Conservation (phyloP, 2,797 vertebrate species). For the Craterocephalus amniculus region DNA sequence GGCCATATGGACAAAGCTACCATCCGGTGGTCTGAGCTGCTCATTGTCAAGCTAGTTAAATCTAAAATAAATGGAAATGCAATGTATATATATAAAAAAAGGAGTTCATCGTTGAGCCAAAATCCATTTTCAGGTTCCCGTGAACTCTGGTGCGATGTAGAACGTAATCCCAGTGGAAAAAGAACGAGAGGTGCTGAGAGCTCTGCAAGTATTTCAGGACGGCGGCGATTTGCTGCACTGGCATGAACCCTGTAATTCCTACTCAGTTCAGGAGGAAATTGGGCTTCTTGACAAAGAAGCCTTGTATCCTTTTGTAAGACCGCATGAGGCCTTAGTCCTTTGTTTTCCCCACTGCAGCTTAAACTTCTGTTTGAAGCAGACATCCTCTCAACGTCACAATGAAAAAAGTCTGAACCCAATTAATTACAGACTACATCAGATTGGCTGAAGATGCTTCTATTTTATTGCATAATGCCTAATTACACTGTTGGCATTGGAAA, state of each 20-base stretch:
- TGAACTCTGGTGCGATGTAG: not conserved
- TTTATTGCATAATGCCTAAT: slow-evolving; percentile 26
- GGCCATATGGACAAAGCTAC: not conserved
- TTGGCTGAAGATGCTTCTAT: slow-evolving; percentile 33
- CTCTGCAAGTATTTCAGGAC: slow-evolving; percentile 39
- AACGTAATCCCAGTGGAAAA: slow-evolving; percentile 5
- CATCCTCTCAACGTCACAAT: slow-evolving; percentile 49
- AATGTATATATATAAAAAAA: not conserved
- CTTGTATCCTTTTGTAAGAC: slow-evolving; percentile 63
- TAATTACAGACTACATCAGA: slow-evolving; percentile 56
- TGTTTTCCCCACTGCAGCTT: slow-evolving; percentile 55
- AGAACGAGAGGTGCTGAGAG: slow-evolving; percentile 1
- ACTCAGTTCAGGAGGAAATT: slow-evolving; percentile 58
- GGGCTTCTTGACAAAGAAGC: slow-evolving; percentile 73
- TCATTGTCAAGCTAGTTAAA: not conserved
- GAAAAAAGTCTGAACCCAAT: slow-evolving; percentile 57
- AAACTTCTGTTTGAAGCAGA: slow-evolving; percentile 55
- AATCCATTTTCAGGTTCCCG: too few species aligned
- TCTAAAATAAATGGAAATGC: not conserved
- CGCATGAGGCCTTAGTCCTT: slow-evolving; percentile 61
- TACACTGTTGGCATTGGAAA: slow-evolving; percentile 25
- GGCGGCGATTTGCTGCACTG: slow-evolving; percentile 45
- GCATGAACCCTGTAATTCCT: slow-evolving; percentile 54
- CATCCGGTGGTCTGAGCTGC: not conserved
- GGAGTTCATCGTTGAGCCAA: too few species aligned